These are phyloP conservation scores for Alcis repandata DNA, from an alignment of 2,888 invertebrate genomes.

Conservation along the genomic window DNA sequence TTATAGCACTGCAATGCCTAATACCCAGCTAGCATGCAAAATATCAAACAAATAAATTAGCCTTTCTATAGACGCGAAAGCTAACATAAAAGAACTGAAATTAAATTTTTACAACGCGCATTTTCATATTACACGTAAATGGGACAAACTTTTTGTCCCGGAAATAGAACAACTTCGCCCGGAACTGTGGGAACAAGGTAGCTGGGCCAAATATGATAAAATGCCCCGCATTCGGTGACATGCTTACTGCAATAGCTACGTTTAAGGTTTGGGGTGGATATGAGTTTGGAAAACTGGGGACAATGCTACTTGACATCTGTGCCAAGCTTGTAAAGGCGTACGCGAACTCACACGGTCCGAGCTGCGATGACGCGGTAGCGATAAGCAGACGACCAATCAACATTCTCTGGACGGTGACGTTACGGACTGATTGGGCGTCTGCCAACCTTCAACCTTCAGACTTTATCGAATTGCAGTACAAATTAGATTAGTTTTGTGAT, in stretches of 20 bases:
- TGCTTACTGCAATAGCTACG: slow-evolving; percentile 55
- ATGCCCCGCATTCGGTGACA: slow-evolving; percentile 55
- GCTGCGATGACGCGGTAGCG: background rate
- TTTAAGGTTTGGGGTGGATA: slow-evolving; percentile 49
- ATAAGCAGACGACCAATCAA: background rate
- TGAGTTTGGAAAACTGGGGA: slow-evolving; percentile 18
- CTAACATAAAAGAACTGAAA: slow-evolving; percentile 28
- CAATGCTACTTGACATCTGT: background rate
- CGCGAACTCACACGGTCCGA: background rate
- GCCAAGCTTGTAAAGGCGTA: background rate
- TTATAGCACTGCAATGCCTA: slow-evolving; percentile 22
- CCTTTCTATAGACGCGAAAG: slow-evolving; percentile 11
- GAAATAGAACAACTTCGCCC: slow-evolving; percentile 18
- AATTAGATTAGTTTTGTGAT: background rate
- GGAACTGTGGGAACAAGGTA: slow-evolving; percentile 32
- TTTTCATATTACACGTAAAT: slow-evolving; percentile 27
- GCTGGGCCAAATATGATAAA: slow-evolving; percentile 52
- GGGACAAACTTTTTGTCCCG: slow-evolving; percentile 21
- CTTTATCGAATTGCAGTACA: background rate
- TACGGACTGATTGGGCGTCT: background rate
- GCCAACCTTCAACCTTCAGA: background rate
- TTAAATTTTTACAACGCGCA: slow-evolving; percentile 13
- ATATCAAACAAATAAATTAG: slow-evolving; percentile 20
- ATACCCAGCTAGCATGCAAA: slow-evolving; percentile 28
- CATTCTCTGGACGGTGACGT: background rate